Evolutionary conservation across 2,888 invertebrate species (phyloP), one percentile per base, ranked within the genome.

Genomic region (Agonopterix alstromeriana): DNA sequence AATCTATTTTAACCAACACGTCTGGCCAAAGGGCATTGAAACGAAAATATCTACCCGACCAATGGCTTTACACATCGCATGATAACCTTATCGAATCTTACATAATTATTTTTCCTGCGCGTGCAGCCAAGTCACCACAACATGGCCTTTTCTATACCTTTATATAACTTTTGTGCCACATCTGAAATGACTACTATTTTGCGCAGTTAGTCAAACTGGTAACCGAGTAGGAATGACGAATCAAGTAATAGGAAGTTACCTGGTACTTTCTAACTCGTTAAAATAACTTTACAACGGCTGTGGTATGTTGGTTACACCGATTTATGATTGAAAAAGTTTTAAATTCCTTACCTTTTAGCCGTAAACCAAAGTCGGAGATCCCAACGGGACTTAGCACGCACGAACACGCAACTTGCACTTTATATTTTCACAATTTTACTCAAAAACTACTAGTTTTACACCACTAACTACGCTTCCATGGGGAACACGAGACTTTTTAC

Each of bases 301-400:
- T 45, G 10, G n/a, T n/a, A 43, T 43, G 9, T 43, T 43, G n/a
- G 10, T 38, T 9, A n/a, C 10, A 38, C 12, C 7, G 10, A 12
- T 12, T 36, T 43, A 36, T 12, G 10, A 41, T 36, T 9, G n/a
- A 8, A 38, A 38, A 36, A 42, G 27, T 46, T 14, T 44, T 51
- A 49, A 41, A 55, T 53, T 58, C 74, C 85, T 80, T 62, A 86
- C 87, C 80, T 84, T 82, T 73, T 61, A 71, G 73, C 74, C 65
- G 65, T 76, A 74, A 82, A 77, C 77, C 62, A 72, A 69, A 70
- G 69, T 65, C 58, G 67, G 74, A 72, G 69, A 67, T 74, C 72
- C 78, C 74, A 79, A 82, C 79, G 75, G 81, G 78, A 79, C 77
- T 75, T 68, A 73, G 75, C 81, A 83, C 78, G 79, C 83, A 82